phyloP scores from a whole-genome alignment of 2,113 vertebrate species.

The Rhagologus leucostigma region DNA sequence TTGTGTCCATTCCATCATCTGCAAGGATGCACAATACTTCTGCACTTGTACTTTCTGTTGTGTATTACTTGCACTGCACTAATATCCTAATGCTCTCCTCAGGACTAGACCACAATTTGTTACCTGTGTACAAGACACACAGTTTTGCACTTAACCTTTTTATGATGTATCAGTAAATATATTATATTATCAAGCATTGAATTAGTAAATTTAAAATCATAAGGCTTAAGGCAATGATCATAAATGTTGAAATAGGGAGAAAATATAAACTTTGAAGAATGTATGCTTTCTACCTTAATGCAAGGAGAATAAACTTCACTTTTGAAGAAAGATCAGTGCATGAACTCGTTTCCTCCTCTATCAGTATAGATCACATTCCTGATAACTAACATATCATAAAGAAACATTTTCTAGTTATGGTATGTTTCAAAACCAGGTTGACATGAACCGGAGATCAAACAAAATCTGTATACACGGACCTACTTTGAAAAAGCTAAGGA shows the following conservation, averaged over 20 bases:
- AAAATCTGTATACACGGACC: conserved; percentile 59
- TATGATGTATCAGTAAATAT: background rate
- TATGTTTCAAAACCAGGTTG: conserved; percentile 60
- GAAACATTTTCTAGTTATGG: conserved; percentile 29
- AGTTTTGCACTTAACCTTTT: background rate
- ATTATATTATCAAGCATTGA: background rate
- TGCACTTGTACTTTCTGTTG: background rate
- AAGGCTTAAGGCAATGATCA: background rate
- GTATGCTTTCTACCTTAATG: background rate
- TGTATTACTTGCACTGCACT: background rate
- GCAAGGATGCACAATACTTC: background rate
- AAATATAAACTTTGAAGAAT: background rate
- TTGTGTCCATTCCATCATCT: background rate
- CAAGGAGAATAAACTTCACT: background rate
- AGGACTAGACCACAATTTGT: background rate
- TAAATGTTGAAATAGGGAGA: background rate
- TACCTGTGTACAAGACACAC: background rate
- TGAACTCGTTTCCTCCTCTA: background rate
- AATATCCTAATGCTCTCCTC: background rate
- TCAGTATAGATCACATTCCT: background rate
- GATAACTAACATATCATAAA: conserved; percentile 36
- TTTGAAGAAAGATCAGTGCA: background rate
- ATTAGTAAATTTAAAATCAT: background rate
- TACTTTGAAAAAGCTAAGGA: conserved; percentile 55
- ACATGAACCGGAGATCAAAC: conserved; percentile 64